Evolutionary conservation across 2,797 vertebrate species (phyloP), one percentile per base, ranked within the genome.

Genomic region (Sebastes miniatus): DNA sequence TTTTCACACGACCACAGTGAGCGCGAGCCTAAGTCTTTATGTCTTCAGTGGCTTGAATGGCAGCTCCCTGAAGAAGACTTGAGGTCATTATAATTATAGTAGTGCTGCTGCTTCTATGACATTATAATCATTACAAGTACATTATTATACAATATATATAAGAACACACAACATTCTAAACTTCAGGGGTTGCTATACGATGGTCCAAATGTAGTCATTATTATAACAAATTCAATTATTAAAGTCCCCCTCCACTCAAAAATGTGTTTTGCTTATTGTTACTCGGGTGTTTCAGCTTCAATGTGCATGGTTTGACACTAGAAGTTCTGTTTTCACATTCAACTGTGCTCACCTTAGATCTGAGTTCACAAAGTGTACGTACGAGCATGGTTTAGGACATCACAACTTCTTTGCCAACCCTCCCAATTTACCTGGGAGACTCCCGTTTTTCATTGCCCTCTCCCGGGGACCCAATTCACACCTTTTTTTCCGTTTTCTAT

Each of bases 11-110:
- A 16, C n/a, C 59, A 20, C 47, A 39, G 18, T 24, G n/a, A 77
- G 57, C 4, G 7, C 24, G n/a, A 11, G 16, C 20, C 31, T 47
- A 36, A 62, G 24, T 67, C 31, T 67, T 36, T 43, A 47, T 39
- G 59, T 76, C 11, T 29, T 7, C 16, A 70, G 25, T 47, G 43
- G 58, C 47, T 50, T 63, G 24, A 73, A 61, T 47, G 61, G 66
- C 22, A 72, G 73, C 2, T 83, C 73, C 65, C 34, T 62, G 8
- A 79, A 65, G 65, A 89, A 57, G 84, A 77, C 63, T 25, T 7
- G 20, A 57, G n/a, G 66, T 57, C 52, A 73, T 81, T 73, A 52
- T 16, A 66, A 18, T 61, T 4, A n/a, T 4, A 57, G 71, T 0
- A 57, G 22, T 32, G 64, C 22, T 67, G 68, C 52, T 66, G 66